Conservation (phyloP, 2,888 invertebrate species). For the Germaria angustata region DNA sequence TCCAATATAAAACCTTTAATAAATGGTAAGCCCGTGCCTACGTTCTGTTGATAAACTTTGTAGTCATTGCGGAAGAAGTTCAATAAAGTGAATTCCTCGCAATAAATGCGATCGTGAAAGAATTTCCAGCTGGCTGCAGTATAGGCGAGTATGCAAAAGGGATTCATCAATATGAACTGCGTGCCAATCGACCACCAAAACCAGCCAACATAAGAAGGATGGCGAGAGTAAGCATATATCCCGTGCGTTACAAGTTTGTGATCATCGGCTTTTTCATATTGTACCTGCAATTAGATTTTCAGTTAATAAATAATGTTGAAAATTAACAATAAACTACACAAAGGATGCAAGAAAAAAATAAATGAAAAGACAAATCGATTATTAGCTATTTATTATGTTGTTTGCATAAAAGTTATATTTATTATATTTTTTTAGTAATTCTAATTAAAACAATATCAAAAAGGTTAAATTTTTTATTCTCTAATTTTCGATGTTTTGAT, state of each 20-base stretch:
- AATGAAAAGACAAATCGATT: too few relatives aligned
- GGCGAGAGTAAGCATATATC: constrained; percentile 91
- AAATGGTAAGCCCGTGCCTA: constrained; percentile 93
- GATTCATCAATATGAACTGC: constrained; percentile 95
- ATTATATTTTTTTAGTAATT: too few relatives aligned
- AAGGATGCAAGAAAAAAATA: too few relatives aligned
- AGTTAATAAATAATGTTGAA: not conserved
- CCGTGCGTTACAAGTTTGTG: constrained; percentile 95
- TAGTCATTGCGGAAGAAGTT: constrained; percentile 96
- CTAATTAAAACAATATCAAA: too few relatives aligned
- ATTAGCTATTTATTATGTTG: too few relatives aligned
- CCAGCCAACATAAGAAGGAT: constrained; percentile 99
- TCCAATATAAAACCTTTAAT: constrained; percentile 83
- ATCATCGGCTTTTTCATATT: constrained; percentile 88
- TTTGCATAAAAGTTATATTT: too few relatives aligned
- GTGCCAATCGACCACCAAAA: constrained; percentile 99
- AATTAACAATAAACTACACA: not conserved
- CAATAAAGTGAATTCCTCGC: constrained; percentile 93
- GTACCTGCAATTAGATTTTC: constrained; percentile 82
- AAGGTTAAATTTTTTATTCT: too few relatives aligned
- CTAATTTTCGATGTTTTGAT: too few relatives aligned
- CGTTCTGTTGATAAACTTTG: constrained; percentile 89
- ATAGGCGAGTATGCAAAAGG: constrained; percentile 91
- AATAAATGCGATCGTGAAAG: constrained; percentile 91
- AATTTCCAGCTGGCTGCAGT: constrained; percentile 93